Conservation (phyloP, 2,888 invertebrate genomes). For the Malacosoma neustria region DNA sequence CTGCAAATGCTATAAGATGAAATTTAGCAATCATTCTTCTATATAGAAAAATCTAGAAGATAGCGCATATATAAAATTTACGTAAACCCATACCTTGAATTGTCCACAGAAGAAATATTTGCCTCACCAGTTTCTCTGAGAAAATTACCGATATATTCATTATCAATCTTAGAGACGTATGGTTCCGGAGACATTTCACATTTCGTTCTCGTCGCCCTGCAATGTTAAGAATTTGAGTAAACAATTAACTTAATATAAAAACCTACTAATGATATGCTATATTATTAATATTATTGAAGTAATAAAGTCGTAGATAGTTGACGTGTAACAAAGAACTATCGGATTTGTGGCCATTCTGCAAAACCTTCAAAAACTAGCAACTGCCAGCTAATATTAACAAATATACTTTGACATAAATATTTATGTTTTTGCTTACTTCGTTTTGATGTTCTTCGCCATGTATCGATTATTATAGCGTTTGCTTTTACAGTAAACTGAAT, state of each 20-base stretch:
- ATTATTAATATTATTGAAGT: too few relatives aligned
- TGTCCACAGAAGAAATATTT: constrained; percentile 42
- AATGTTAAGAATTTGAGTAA: constrained; percentile 33
- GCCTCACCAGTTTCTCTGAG: constrained; percentile 24
- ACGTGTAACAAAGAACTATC: too few relatives aligned
- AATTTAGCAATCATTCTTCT: too few relatives aligned
- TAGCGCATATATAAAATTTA: too few relatives aligned
- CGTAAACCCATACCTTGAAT: constrained; percentile 42
- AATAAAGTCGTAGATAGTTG: too few relatives aligned
- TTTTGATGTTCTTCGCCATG: constrained; percentile 55
- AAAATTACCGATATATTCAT: constrained; percentile 31
- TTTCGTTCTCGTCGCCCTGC: constrained; percentile 43
- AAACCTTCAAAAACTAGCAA: too few relatives aligned
- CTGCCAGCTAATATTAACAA: too few relatives aligned
- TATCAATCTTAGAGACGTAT: constrained; percentile 37
- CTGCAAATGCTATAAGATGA: constrained; percentile 39
- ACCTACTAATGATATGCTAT: too few relatives aligned
- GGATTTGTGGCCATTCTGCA: too few relatives aligned
- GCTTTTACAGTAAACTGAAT: constrained; percentile 21
- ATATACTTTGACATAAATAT: too few relatives aligned
- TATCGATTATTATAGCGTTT: constrained; percentile 26
- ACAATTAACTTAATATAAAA: too few relatives aligned
- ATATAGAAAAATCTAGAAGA: too few relatives aligned
- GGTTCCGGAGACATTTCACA: constrained; percentile 35
- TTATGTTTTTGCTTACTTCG: constrained; percentile 55